phyloP scores from a whole-genome alignment of 92 coral and sea anemone species.

The Phenganax marumi region DNA sequence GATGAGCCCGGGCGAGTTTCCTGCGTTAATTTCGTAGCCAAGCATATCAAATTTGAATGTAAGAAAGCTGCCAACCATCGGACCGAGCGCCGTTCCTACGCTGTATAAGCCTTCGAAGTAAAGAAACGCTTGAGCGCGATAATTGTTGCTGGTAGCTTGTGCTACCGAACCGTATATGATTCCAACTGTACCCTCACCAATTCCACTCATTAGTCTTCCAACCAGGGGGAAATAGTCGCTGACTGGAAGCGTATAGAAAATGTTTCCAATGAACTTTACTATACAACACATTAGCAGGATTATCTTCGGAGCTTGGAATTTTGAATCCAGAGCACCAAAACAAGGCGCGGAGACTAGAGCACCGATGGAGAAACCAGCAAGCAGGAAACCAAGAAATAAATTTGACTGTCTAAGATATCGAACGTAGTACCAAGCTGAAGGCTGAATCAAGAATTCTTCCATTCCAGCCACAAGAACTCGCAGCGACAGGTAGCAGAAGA shows the following conservation, averaged over 20 bases:
- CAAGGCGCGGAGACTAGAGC: background rate
- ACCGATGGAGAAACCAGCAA: background rate
- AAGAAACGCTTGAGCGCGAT: conserved; percentile 1
- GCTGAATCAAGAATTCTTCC: conserved; percentile 3
- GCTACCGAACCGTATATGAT: background rate
- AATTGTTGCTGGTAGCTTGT: background rate
- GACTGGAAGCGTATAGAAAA: background rate
- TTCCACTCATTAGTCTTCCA: conserved; percentile 10
- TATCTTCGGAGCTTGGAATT: background rate
- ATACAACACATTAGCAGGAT: background rate
- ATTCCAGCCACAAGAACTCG: background rate
- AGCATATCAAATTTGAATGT: conserved; percentile 1
- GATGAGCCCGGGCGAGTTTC: conserved; percentile 2
- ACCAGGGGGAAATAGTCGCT: conserved; percentile 5
- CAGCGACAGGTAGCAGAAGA: background rate
- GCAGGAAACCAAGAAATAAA: background rate
- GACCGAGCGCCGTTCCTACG: background rate
- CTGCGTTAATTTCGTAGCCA: conserved; percentile 2
- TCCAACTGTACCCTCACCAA: background rate
- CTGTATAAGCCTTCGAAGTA: background rate
- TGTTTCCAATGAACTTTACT: background rate
- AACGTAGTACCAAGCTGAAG: background rate
- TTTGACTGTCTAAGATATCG: background rate
- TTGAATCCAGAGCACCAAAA: background rate
- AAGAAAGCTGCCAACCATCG: background rate